A percentile compares a stretch with the other conserved stretches of the same genome.
Evolutionary conservation across 2,888 invertebrate species (phyloP).

Genomic region (Apotomis turbidana): DNA sequence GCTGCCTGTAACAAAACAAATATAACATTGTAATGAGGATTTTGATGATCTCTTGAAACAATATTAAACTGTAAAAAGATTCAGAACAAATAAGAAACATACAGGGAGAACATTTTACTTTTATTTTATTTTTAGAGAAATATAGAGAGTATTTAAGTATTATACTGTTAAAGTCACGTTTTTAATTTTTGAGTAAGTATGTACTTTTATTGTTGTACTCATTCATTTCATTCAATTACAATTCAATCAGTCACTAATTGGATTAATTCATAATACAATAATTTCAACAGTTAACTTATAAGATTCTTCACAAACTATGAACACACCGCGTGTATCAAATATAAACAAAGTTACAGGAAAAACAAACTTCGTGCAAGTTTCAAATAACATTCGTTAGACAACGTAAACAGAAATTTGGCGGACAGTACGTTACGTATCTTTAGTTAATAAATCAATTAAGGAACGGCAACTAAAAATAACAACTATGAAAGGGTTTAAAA

Average conservation of each 20-base stretch:
- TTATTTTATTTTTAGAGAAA: too few relatives aligned
- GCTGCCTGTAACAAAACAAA: slow-evolving; percentile 58
- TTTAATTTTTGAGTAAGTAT: neutral
- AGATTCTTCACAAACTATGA: neutral
- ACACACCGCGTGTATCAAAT: slow-evolving; percentile 16
- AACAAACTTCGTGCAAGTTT: slow-evolving; percentile 49
- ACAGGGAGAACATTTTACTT: too few relatives aligned
- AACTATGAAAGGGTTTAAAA: slow-evolving; percentile 47
- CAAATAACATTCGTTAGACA: slow-evolving; percentile 51
- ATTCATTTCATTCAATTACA: neutral
- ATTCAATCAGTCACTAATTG: neutral
- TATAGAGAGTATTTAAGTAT: too few relatives aligned
- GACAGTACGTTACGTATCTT: neutral
- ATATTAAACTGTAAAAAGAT: too few relatives aligned
- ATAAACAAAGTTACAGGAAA: slow-evolving; percentile 44
- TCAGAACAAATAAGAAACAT: too few relatives aligned
- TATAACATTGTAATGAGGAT: neutral
- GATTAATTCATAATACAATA: neutral
- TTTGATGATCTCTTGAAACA: neutral
- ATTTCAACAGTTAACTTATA: neutral
- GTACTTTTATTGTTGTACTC: neutral
- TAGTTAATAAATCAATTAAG: neutral
- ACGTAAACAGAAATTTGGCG: slow-evolving; percentile 48
- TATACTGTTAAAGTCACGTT: too few relatives aligned
- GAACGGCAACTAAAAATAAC: slow-evolving; percentile 1